phyloP scores from a whole-genome alignment of 2,113 vertebrate genomes.

The Actinemys pallida region DNA sequence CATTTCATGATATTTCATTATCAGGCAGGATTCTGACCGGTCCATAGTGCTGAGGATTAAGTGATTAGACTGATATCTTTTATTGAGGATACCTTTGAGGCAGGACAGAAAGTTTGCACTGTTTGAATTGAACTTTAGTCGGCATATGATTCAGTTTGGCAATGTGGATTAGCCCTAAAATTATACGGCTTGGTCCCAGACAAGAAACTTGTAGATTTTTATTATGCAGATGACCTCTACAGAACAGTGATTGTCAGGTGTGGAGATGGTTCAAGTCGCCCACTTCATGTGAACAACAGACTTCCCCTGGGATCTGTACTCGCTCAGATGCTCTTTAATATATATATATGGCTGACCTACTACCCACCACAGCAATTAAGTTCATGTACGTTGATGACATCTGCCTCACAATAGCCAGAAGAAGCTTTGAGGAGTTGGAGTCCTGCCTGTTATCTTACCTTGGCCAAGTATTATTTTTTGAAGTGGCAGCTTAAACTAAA shows the following conservation, averaged over 20 bases:
- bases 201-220: neutral
- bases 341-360: neutral
- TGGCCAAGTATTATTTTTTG: neutral
- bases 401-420: neutral
- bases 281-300: neutral
- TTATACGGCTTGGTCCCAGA: too few relatives aligned
- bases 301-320: neutral
- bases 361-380: neutral
- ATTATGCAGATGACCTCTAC: neutral
- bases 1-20: neutral
- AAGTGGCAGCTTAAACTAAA: neutral
- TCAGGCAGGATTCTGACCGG: neutral
- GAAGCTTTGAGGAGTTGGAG: neutral
- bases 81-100: too few relatives aligned
- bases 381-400: neutral
- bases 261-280: neutral
- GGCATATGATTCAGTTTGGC: too few relatives aligned
- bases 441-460: neutral
- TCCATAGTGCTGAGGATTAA: neutral
- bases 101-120: too few relatives aligned
- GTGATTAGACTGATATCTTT: neutral
- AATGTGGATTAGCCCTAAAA: too few relatives aligned
- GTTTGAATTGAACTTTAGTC: too few relatives aligned
- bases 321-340: neutral
- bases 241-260: neutral